Evolutionary conservation across 2,113 vertebrate genomes (phyloP).

Genomic region (Zapornia atra): DNA sequence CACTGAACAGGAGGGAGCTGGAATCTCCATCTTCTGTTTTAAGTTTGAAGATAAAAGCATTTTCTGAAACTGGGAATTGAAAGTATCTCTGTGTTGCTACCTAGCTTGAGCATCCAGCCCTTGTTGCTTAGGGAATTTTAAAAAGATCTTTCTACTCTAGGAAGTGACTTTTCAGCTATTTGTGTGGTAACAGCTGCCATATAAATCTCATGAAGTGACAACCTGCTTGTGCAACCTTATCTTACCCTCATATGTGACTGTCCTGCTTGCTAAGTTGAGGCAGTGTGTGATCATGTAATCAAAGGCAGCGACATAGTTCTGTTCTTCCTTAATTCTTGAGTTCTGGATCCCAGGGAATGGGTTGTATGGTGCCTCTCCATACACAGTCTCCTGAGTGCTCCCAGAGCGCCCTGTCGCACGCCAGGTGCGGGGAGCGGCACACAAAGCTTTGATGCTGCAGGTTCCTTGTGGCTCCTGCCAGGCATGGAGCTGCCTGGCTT

Average conservation of each 20-base stretch:
- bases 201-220: not conserved
- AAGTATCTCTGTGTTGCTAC: not conserved
- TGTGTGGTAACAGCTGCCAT: conserved; percentile 2
- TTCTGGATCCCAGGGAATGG: not conserved
- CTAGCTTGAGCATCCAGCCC: not conserved
- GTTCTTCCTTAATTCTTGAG: not conserved
- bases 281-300: not conserved
- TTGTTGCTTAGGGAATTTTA: not conserved
- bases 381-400: not conserved
- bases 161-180: not conserved
- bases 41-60: not conserved
- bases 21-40: not conserved
- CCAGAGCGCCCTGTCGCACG: not conserved
- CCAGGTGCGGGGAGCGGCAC: not conserved
- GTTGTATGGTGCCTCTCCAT: not conserved
- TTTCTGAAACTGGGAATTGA: not conserved
- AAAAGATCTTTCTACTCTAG: conserved; percentile 11
- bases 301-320: not conserved
- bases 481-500: rapidly evolving
- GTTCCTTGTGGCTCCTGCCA: rapidly evolving
- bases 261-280: not conserved
- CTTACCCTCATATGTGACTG: not conserved
- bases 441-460: not conserved
- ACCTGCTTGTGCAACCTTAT: not conserved
- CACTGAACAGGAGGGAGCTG: not conserved